A percentile compares a stretch with the other conserved stretches of the same genome.
Conservation (phyloP, 2,113 vertebrate species). For the Tetrao urogallus region DNA sequence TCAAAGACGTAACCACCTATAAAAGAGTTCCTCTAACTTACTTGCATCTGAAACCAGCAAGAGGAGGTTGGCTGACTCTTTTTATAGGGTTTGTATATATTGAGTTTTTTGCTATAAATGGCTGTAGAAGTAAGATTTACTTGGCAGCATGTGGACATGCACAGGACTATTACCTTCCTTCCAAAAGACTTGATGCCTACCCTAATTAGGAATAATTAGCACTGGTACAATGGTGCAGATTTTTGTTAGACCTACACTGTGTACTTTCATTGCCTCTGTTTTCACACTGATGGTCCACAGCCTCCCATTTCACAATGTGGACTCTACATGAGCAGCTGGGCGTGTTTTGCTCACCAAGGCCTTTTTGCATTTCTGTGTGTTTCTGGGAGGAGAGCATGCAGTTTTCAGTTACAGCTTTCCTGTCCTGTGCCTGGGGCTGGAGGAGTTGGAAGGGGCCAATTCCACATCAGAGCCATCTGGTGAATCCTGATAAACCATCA, state of each 20-base stretch:
- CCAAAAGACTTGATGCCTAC: not conserved
- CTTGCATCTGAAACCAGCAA: not conserved
- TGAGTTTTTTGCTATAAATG: not conserved
- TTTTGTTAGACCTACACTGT: not conserved
- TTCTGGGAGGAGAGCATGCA: not conserved
- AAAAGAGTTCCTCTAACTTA: not conserved
- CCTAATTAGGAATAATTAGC: slow-evolving; percentile 38
- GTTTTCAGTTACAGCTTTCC: not conserved
- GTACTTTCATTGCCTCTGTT: not conserved
- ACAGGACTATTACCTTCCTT: not conserved
- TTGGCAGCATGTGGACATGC: not conserved
- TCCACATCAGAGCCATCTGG: slow-evolving; percentile 34
- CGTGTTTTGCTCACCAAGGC: not conserved
- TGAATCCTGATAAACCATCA: not conserved
- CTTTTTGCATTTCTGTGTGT: not conserved
- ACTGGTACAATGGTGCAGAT: not conserved
- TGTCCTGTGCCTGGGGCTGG: not conserved
- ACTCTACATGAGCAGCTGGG: not conserved
- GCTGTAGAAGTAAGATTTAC: not conserved
- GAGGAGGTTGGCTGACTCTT: not conserved
- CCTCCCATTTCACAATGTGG: accelerated
- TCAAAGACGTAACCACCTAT: not conserved
- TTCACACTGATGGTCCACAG: not conserved
- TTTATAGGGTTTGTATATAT: not conserved
- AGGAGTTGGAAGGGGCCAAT: slow-evolving; percentile 4